phyloP scores from a whole-genome alignment of 2,797 vertebrate genomes.

The Tolypeutes matacus region DNA sequence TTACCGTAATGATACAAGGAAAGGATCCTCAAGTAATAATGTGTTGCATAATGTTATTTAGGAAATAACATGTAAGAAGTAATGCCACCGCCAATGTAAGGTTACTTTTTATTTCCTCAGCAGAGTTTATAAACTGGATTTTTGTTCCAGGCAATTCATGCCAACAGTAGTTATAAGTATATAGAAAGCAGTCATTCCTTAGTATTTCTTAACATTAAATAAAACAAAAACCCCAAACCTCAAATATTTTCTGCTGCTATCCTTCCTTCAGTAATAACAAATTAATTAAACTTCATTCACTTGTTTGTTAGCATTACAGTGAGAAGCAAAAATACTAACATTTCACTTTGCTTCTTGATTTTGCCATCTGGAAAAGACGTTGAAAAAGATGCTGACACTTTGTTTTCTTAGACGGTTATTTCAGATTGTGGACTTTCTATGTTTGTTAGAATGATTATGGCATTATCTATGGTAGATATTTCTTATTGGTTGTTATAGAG shows the following conservation, averaged over 20 bases:
- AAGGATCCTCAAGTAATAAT: constrained; percentile 34
- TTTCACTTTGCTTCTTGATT: background rate
- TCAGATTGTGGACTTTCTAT: background rate
- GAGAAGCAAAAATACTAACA: background rate
- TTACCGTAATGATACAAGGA: constrained; percentile 65
- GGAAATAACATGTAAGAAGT: constrained; percentile 64
- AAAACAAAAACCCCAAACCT: constrained; percentile 62
- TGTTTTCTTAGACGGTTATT: constrained; percentile 16
- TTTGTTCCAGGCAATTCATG: constrained; percentile 68
- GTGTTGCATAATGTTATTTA: constrained; percentile 67
- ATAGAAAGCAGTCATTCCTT: constrained; percentile 45
- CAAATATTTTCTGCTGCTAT: background rate
- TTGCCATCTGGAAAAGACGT: background rate
- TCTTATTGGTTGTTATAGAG: background rate
- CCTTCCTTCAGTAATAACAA: constrained; percentile 51
- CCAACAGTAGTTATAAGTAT: background rate
- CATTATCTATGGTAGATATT: background rate
- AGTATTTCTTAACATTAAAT: constrained; percentile 65
- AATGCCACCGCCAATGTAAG: constrained; percentile 41
- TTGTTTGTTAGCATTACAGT: constrained; percentile 43
- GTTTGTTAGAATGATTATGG: constrained; percentile 1
- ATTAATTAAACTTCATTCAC: constrained; percentile 17
- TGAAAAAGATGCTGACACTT: background rate
- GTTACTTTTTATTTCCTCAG: constrained; percentile 65
- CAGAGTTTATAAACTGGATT: constrained; percentile 74